Percentiles rank a stretch among this genome's conserved stretches.
These are phyloP conservation scores for Physella acuta DNA, from an alignment of 1,140 invertebrate species.

Conservation along the genomic window DNA sequence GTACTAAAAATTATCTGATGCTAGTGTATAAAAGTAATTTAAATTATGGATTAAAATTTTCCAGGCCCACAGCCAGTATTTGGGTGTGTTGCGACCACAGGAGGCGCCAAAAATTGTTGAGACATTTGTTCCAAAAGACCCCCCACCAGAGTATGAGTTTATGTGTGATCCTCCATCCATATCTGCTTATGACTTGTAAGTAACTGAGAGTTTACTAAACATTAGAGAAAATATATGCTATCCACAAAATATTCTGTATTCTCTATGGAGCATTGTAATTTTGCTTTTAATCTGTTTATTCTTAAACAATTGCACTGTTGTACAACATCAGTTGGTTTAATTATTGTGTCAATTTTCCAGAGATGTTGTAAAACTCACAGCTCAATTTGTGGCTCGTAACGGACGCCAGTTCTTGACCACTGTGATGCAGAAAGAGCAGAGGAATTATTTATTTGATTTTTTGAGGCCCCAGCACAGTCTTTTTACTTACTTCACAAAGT, in stretches of 20 bases:
- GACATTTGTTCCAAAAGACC: conserved; percentile 90
- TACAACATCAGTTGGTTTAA: too few species aligned
- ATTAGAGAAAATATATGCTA: background rate
- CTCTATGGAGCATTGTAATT: too few species aligned
- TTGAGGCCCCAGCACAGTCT: conserved; percentile 96
- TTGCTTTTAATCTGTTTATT: too few species aligned
- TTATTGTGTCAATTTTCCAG: too few species aligned
- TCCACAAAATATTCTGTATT: too few species aligned
- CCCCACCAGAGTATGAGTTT: conserved; percentile 95
- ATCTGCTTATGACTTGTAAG: conserved; percentile 93
- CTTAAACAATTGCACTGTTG: too few species aligned
- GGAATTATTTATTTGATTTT: conserved; percentile 99
- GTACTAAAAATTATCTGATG: too few species aligned
- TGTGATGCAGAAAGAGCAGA: conserved; percentile 95
- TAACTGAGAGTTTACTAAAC: conserved; percentile 27
- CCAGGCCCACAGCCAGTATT: conserved; percentile 20
- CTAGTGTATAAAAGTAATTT: too few species aligned
- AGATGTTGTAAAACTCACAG: conserved; percentile 96
- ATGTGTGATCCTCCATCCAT: conserved; percentile 97
- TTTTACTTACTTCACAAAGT: conserved; percentile 97
- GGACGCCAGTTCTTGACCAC: conserved; percentile 97
- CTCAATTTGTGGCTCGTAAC: conserved; percentile 98
- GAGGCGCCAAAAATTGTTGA: conserved; percentile 65
- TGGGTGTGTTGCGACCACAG: conserved; percentile 31
- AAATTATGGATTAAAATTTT: too few species aligned